Evolutionary conservation across 2,797 vertebrate genomes (phyloP), one percentile per base, ranked within the genome.

Genomic region (Coreius guichenoti): DNA sequence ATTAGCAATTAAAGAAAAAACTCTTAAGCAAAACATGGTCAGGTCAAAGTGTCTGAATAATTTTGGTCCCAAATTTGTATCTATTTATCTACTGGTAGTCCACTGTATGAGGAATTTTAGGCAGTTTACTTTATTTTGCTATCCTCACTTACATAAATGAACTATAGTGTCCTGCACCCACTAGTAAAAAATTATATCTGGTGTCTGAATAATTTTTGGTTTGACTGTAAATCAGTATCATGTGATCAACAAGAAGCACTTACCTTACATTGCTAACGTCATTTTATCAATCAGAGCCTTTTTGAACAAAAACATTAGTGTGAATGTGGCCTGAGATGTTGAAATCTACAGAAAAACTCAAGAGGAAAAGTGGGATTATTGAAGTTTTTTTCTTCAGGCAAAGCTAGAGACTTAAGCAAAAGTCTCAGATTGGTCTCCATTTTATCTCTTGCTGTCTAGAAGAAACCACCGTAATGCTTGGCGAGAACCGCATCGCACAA

Each of bases 371-470:
- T 29, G 39, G 11, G 51, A 39, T 58, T 76, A 31, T 19, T 26
- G 16, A n/a, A 58, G 19, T 29, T 16, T 19, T 23, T 29, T 65
- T 63, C 39, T 36, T 29, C 39, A 21, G 36, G 56, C 36, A 5
- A 51, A 81, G 47, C 29, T 45, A 54, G 13, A 36, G n/a, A 47
- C 77, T 79, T 45, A n/a, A 33, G 21, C 23, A 1, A 19, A 58
- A 56, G 36, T 78, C 61, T 36, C 39, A 23, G 47, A n/a, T 77
- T 49, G 49, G 63, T 68, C 70, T 74, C 82, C 73, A 77, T 36
- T 56, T 43, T 56, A 43, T 70, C 82, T 84, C 83, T 58, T 70
- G 51, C 75, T 33, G 68, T 80, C 43, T 63, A 49, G 43, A 51
- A 49, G 56, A 47, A 80, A 65, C 16, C 70, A 63, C 49, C 33